Conservation (phyloP, 2,113 vertebrate genomes). For the Poecile atricapillus region DNA sequence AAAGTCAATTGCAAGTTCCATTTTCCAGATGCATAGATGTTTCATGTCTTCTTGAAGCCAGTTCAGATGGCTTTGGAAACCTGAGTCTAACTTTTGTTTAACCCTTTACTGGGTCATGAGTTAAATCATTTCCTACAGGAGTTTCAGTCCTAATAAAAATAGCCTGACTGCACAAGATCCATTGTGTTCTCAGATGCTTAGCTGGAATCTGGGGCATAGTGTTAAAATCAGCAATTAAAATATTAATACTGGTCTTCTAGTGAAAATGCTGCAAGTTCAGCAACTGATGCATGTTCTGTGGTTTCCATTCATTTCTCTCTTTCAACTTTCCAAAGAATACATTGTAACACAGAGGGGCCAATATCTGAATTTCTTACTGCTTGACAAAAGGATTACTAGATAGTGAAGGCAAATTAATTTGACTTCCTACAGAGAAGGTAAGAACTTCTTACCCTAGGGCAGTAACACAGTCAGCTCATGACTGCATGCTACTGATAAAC, state of each 20-base stretch:
- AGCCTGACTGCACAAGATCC: not conserved
- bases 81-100: conserved; percentile 53
- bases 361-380: conserved; percentile 23
- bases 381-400: conserved; percentile 42
- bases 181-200: not conserved
- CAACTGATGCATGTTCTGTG: not conserved
- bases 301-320: not conserved
- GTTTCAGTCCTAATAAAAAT: not conserved
- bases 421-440: conserved; percentile 46
- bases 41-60: conserved; percentile 69
- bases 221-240: not conserved
- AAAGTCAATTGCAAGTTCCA: conserved; percentile 66
- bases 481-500: conserved; percentile 51
- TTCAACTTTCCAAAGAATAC: not conserved
- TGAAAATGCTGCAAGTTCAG: not conserved
- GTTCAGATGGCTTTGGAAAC: conserved; percentile 66
- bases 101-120: not conserved
- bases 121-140: not conserved
- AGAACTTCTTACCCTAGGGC: conserved; percentile 34
- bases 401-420: conserved; percentile 56
- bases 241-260: not conserved
- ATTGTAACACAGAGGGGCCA: not conserved
- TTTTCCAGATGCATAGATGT: conserved; percentile 75
- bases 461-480: conserved; percentile 22
- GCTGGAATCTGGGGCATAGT: not conserved